These are phyloP conservation scores for Pundamilia nyererei DNA, from an alignment of 2,113 vertebrate species.

Conservation along the genomic window DNA sequence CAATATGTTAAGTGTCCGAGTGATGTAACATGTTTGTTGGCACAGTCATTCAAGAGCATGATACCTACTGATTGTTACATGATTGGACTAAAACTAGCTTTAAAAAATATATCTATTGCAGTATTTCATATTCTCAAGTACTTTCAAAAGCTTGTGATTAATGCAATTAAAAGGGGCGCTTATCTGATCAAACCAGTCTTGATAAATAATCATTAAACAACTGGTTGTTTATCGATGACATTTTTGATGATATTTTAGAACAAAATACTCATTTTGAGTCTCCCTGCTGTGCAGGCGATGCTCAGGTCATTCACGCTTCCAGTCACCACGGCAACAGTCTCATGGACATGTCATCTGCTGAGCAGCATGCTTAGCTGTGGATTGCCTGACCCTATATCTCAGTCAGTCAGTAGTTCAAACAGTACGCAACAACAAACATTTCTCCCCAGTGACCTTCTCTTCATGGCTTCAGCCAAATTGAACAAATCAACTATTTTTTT, in stretches of 20 bases:
- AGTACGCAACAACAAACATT: slow-evolving; percentile 34
- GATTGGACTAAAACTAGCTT: not conserved
- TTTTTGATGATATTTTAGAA: not conserved
- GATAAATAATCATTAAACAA: not conserved
- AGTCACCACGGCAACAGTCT: slow-evolving; percentile 54
- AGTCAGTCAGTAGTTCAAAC: slow-evolving; percentile 42
- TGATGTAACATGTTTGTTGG: not conserved
- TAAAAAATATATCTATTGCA: not conserved
- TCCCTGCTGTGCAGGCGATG: not conserved
- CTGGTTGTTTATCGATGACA: not conserved
- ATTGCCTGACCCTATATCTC: not conserved
- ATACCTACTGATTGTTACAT: not conserved
- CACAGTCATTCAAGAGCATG: not conserved
- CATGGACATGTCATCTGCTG: slow-evolving; percentile 12
- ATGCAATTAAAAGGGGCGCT: not conserved
- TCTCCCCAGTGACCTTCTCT: slow-evolving; percentile 39
- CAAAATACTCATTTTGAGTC: not conserved
- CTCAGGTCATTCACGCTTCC: slow-evolving; percentile 25
- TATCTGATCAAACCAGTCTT: not conserved
- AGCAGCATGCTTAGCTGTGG: not conserved
- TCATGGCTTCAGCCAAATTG: slow-evolving; percentile 45
- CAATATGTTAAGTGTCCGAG: not conserved
- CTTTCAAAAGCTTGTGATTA: not conserved
- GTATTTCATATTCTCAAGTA: not conserved
- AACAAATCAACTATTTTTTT: slow-evolving; percentile 31